Evolutionary conservation across 2,888 invertebrate species (phyloP).

Genomic region (Antheraea yamamai): DNA sequence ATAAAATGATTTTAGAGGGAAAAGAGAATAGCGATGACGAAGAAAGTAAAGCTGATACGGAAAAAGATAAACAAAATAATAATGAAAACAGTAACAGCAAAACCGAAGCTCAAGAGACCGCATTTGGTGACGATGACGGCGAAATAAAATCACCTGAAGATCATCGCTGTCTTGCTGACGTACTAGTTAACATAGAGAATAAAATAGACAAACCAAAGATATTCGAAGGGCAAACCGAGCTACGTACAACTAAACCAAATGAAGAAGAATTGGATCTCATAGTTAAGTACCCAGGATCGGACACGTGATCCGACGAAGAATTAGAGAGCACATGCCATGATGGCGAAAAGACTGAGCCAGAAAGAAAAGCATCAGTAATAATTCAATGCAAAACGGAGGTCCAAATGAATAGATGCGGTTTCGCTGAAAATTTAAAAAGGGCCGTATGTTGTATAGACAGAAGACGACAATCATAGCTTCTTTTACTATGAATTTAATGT

Average conservation of each 20-base stretch:
- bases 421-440: slow-evolving; percentile 71
- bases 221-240: slow-evolving; percentile 63
- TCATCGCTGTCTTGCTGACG: slow-evolving; percentile 67
- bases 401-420: slow-evolving; percentile 67
- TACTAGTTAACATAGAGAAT: slow-evolving; percentile 73
- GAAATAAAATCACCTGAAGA: slow-evolving; percentile 65
- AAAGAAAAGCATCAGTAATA: slow-evolving; percentile 45
- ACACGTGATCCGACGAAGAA: slow-evolving; percentile 80
- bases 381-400: slow-evolving; percentile 59
- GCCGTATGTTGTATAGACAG: slow-evolving; percentile 77
- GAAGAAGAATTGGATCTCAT: slow-evolving; percentile 77
- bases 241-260: slow-evolving; percentile 58
- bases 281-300: slow-evolving; percentile 73
- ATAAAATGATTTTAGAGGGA: slow-evolving; percentile 74
- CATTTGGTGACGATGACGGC: slow-evolving; percentile 48
- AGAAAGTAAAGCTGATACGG: slow-evolving; percentile 61
- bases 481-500: not conserved
- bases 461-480: slow-evolving; percentile 67
- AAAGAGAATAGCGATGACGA: slow-evolving; percentile 74
- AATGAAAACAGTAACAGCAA: slow-evolving; percentile 65
- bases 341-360: slow-evolving; percentile 63
- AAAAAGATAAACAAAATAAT: slow-evolving; percentile 66
- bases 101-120: slow-evolving; percentile 47
- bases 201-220: slow-evolving; percentile 70
- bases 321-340: slow-evolving; percentile 48